Conservation (phyloP, 2,113 vertebrate species). For the Casuarius casuarius region DNA sequence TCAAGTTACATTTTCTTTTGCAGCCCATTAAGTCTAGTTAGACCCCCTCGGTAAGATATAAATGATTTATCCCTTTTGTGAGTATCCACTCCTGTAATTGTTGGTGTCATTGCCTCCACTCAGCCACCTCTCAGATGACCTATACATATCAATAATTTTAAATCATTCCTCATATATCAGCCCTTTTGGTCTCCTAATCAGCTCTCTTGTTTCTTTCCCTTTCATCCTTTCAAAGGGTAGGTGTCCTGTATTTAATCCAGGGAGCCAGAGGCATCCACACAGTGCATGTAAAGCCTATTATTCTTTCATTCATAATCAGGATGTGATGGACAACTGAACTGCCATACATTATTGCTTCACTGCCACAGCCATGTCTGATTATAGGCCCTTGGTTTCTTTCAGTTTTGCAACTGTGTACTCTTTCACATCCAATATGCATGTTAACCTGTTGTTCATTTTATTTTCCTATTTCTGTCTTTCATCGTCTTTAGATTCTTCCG, state of each 20-base stretch:
- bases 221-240: background rate
- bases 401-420: background rate
- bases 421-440: background rate
- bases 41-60: background rate
- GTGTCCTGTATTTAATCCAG: background rate
- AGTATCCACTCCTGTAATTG: background rate
- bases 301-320: background rate
- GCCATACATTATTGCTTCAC: background rate
- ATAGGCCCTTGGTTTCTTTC: background rate
- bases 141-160: background rate
- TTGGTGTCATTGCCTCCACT: background rate
- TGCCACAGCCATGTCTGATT: background rate
- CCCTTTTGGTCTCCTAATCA: background rate
- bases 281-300: background rate
- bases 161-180: background rate
- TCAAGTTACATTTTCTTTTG: background rate
- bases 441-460: background rate
- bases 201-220: background rate
- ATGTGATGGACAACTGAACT: background rate
- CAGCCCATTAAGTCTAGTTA: background rate
- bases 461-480: background rate
- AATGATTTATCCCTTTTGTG: background rate
- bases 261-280: background rate
- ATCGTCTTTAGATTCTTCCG: background rate
- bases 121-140: background rate